Evolutionary conservation across 1,140 invertebrate genomes (phyloP).

Genomic region (Camponotus pennsylvanicus): DNA sequence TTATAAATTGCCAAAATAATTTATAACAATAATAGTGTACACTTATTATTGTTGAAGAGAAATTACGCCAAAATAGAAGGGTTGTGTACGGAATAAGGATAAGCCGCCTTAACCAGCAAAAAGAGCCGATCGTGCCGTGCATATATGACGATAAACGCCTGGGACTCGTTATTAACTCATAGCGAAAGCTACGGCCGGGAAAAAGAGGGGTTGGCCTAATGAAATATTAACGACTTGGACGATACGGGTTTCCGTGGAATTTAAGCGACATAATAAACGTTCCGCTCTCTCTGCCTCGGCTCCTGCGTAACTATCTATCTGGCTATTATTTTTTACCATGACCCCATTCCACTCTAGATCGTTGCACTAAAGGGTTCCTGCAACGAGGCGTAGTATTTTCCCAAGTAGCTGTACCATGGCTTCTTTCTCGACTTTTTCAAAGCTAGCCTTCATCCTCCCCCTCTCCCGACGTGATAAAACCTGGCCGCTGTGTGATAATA

Average conservation of each 20-base stretch:
- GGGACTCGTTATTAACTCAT: constrained; percentile 69
- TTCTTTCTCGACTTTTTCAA: constrained; percentile 37
- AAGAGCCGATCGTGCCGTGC: constrained; percentile 23
- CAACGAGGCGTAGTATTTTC: constrained; percentile 46
- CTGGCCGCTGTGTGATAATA: constrained; percentile 27
- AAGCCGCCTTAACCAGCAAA: constrained; percentile 3
- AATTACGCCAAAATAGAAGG: neutral
- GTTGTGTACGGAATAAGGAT: neutral
- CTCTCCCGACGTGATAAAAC: neutral
- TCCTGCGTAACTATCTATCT: constrained; percentile 30
- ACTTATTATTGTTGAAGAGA: too few relatives aligned
- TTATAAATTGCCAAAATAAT: too few relatives aligned
- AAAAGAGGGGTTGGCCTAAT: constrained; percentile 65
- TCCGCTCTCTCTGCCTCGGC: too few relatives aligned
- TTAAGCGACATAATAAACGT: constrained; percentile 64
- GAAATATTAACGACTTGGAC: constrained; percentile 73
- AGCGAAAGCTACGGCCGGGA: constrained; percentile 18
- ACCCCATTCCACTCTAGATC: constrained; percentile 23
- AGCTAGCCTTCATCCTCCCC: neutral
- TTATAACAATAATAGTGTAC: too few relatives aligned
- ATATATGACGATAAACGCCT: constrained; percentile 58
- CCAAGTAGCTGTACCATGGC: constrained; percentile 23
- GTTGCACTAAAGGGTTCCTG: constrained; percentile 17
- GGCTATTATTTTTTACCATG: constrained; percentile 48
- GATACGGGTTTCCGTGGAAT: constrained; percentile 60